Percentiles rank a stretch among this genome's conserved stretches.
Evolutionary conservation across 2,888 invertebrate genomes (phyloP).

Genomic region (Leptinotarsa juncta): DNA sequence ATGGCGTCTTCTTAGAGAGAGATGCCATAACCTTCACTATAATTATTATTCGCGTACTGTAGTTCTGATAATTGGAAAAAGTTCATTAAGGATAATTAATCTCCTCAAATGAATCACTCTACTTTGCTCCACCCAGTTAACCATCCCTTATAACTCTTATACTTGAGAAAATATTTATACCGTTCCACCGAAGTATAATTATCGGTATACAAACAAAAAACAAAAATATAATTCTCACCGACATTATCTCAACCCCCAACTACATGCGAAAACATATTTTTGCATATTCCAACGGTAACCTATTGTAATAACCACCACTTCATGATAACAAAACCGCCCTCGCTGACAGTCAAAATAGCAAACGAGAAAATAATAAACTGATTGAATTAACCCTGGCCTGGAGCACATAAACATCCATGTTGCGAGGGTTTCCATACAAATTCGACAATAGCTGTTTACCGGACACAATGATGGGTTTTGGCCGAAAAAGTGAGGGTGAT

Average conservation of each 20-base stretch:
- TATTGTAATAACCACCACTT: conserved; percentile 38
- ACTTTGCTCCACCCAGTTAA: not conserved
- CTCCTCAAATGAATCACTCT: too few species aligned
- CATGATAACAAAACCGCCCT: conserved; percentile 50
- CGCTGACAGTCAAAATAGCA: conserved; percentile 58
- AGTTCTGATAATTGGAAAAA: too few species aligned
- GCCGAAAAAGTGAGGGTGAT: conserved; percentile 33
- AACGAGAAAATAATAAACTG: conserved; percentile 61
- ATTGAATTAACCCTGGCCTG: conserved; percentile 54
- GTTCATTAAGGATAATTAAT: too few species aligned
- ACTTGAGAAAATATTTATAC: not conserved
- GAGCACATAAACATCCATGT: conserved; percentile 45
- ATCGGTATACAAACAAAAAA: not conserved
- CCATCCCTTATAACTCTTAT: not conserved
- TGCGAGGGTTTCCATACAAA: conserved; percentile 38
- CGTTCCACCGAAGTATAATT: too few species aligned
- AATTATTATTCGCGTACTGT: too few species aligned
- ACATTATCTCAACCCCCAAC: not conserved
- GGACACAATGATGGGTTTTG: conserved; percentile 35
- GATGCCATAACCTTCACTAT: too few species aligned
- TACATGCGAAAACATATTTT: conserved; percentile 31
- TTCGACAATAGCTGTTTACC: conserved; percentile 39
- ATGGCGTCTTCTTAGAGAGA: too few species aligned
- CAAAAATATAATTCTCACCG: too few species aligned
- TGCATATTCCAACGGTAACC: conserved; percentile 43